Evolutionary conservation across 1,140 invertebrate genomes (phyloP).

Genomic region (Nymphalis io): DNA sequence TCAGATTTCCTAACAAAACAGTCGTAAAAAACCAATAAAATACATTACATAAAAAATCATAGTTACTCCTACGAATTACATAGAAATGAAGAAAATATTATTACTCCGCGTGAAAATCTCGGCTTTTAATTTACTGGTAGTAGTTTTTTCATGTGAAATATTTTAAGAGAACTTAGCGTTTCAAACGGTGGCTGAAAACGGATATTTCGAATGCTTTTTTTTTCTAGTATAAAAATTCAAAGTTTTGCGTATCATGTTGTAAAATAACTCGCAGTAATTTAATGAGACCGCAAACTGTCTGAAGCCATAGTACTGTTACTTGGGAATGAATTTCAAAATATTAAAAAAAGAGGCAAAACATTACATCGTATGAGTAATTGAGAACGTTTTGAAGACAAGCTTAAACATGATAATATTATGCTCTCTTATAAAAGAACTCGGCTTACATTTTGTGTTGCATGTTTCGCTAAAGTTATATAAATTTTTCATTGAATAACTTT

Average conservation of each 20-base stretch:
- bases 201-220: constrained; percentile 20
- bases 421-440: no score
- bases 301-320: neutral
- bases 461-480: no score
- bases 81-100: constrained; percentile 30
- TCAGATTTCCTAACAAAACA: constrained; percentile 16
- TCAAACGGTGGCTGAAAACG: constrained; percentile 16
- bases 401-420: neutral
- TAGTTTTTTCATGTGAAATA: constrained; percentile 30
- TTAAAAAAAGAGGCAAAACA: neutral
- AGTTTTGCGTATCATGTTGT: constrained; percentile 23
- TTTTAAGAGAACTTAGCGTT: constrained; percentile 28
- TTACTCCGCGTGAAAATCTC: constrained; percentile 19
- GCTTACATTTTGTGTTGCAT: no score
- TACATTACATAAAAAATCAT: constrained; percentile 1
- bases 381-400: neutral
- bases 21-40: constrained; percentile 28
- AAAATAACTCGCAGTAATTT: constrained; percentile 18
- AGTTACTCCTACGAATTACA: constrained; percentile 12
- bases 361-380: neutral
- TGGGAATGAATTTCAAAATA: neutral
- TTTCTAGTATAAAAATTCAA: constrained; percentile 23
- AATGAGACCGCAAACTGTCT: constrained; percentile 12
- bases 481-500: no score
- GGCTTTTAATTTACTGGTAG: constrained; percentile 27